These are phyloP conservation scores for Oophaga sylvatica DNA, from an alignment of 2,797 vertebrate species.

Conservation along the genomic window DNA sequence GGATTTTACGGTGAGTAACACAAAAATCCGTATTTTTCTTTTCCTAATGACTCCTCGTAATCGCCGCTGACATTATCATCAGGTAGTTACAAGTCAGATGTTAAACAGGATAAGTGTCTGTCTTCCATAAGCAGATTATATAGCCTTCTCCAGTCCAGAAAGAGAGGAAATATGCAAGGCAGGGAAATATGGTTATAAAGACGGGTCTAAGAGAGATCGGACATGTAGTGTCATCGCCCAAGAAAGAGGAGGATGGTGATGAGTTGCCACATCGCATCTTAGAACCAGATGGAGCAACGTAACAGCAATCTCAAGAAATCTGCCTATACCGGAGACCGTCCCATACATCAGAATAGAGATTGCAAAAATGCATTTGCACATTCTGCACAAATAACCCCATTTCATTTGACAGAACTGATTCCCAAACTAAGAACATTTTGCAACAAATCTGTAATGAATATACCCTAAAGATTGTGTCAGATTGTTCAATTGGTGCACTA, in stretches of 20 bases:
- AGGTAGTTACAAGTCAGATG: conserved; percentile 30
- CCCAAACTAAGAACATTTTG: no score
- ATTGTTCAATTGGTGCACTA: no score
- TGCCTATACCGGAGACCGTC: background rate
- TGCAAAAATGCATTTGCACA: background rate
- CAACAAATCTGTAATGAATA: background rate
- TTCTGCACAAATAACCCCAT: background rate
- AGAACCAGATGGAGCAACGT: background rate
- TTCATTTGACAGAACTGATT: background rate
- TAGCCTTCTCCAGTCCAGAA: background rate
- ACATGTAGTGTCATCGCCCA: background rate
- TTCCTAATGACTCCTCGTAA: background rate
- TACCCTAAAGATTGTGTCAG: no score
- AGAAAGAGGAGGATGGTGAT: background rate
- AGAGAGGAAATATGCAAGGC: background rate
- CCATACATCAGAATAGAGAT: background rate
- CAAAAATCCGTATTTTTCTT: no score
- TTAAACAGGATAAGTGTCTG: conserved; percentile 43
- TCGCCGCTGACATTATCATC: conserved; percentile 9
- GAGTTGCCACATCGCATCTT: background rate
- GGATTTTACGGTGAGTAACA: no score
- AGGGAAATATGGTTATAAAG: background rate
- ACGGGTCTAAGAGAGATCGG: background rate
- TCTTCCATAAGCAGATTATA: conserved; percentile 46
- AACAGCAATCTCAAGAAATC: background rate